Evolutionary conservation across 2,888 invertebrate species (phyloP).

Genomic region (Eupeodes luniger): DNA sequence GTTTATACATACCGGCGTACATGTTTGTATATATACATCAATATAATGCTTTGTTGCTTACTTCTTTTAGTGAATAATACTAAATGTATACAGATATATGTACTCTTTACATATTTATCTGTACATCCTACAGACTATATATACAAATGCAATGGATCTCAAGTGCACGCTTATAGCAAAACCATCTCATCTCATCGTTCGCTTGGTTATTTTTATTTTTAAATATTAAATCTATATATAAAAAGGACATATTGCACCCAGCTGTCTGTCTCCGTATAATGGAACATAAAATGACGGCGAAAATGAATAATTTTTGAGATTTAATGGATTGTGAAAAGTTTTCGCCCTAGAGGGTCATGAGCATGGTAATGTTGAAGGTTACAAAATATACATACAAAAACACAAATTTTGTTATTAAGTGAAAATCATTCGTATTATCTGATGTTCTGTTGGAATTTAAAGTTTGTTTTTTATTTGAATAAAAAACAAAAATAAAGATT

Average conservation of each 20-base stretch:
- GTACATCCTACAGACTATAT: neutral
- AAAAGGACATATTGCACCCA: conserved; percentile 38
- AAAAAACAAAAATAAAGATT: neutral
- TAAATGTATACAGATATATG: neutral
- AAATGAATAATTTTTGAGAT: conserved; percentile 63
- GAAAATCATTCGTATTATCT: conserved; percentile 10
- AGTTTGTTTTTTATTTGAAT: neutral
- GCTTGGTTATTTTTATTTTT: neutral
- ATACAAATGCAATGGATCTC: conserved; percentile 26
- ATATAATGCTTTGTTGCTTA: conserved; percentile 31
- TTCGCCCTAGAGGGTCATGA: neutral
- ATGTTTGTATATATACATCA: neutral
- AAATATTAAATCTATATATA: neutral
- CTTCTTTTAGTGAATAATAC: conserved; percentile 28
- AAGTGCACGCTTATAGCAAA: conserved; percentile 53
- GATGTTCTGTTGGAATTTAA: neutral
- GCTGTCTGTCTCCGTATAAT: conserved; percentile 30
- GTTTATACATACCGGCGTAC: neutral
- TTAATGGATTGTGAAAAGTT: conserved; percentile 60
- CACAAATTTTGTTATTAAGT: conserved; percentile 26
- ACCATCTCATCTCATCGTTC: conserved; percentile 4
- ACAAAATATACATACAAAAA: neutral
- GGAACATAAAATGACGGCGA: conserved; percentile 52
- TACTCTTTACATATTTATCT: too few relatives aligned
- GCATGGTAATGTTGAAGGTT: conserved; percentile 13